Conservation (phyloP, 2,797 vertebrate species). For the Denticeps clupeoides region DNA sequence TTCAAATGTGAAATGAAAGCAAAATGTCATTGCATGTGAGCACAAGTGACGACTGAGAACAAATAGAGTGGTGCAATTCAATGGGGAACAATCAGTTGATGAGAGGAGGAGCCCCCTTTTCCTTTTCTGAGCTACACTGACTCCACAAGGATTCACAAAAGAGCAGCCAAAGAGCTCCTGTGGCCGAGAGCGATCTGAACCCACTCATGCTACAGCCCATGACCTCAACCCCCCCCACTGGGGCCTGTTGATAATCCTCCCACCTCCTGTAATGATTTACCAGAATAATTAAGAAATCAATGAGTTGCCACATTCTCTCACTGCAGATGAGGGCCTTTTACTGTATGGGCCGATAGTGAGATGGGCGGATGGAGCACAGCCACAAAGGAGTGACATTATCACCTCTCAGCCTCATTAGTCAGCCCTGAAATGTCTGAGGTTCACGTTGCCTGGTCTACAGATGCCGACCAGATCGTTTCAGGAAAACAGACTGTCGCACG, state of each 20-base stretch:
- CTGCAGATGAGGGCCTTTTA: conserved; percentile 23
- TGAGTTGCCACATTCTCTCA: conserved; percentile 11
- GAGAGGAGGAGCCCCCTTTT: conserved; percentile 45
- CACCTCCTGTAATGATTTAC: conserved; percentile 33
- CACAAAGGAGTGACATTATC: conserved; percentile 33
- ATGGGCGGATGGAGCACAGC: conserved; percentile 8
- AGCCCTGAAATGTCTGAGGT: conserved; percentile 5
- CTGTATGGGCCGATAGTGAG: conserved; percentile 1
- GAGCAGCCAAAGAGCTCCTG: conserved; percentile 37
- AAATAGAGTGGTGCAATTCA: background rate
- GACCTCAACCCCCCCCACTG: conserved; percentile 4
- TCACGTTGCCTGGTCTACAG: conserved; percentile 13
- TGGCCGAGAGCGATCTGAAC: conserved; percentile 29
- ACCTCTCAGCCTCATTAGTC: conserved; percentile 25
- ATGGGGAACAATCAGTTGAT: conserved; percentile 23
- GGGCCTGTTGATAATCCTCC: background rate
- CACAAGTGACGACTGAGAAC: background rate
- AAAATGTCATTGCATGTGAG: too few relatives aligned
- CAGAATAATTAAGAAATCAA: conserved; percentile 39
- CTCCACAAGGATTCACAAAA: conserved; percentile 45
- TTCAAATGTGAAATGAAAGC: too few relatives aligned
- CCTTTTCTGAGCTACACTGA: conserved; percentile 43
- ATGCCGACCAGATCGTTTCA: conserved; percentile 24
- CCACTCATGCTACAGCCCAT: conserved; percentile 11
- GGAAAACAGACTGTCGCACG: conserved; percentile 17